Evolutionary conservation across 2,888 invertebrate genomes (phyloP).

Genomic region (Congeria kusceri): DNA sequence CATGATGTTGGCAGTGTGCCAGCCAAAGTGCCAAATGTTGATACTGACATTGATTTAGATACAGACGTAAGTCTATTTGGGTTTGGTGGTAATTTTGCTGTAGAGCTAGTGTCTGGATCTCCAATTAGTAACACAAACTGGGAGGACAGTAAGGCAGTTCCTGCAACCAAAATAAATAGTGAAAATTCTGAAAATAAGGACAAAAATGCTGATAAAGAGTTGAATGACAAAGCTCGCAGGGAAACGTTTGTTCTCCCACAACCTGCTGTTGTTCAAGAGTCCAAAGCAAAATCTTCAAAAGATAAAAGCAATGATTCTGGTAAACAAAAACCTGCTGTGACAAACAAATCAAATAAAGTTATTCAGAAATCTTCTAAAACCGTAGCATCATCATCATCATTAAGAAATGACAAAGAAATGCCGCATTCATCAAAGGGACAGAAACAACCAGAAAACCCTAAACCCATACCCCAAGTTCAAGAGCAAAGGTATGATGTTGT

Average conservation of each 20-base stretch:
- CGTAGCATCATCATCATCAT: no score
- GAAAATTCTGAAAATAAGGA: not conserved
- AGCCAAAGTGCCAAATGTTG: not conserved
- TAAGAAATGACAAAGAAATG: not conserved
- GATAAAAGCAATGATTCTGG: no score
- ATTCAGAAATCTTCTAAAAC: no score
- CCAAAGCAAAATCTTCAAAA: no score
- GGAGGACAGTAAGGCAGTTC: not conserved
- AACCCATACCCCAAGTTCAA: not conserved
- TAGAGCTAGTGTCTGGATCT: slow-evolving; percentile 45
- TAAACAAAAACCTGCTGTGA: not conserved
- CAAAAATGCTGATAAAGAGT: not conserved
- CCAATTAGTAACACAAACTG: slow-evolving; percentile 30
- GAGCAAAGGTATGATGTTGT: not conserved
- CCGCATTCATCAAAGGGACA: not conserved
- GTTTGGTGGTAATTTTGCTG: slow-evolving; percentile 34
- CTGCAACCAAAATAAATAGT: not conserved
- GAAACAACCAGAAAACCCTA: not conserved
- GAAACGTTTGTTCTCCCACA: slow-evolving; percentile 24
- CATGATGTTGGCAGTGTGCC: not conserved
- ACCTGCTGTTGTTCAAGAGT: not conserved
- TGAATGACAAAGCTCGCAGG: not conserved
- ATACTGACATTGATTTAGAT: not conserved
- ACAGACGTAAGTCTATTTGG: slow-evolving; percentile 41
- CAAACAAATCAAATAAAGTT: not conserved